Conservation (phyloP, 2,888 invertebrate species). For the Eupithecia subumbrata region DNA sequence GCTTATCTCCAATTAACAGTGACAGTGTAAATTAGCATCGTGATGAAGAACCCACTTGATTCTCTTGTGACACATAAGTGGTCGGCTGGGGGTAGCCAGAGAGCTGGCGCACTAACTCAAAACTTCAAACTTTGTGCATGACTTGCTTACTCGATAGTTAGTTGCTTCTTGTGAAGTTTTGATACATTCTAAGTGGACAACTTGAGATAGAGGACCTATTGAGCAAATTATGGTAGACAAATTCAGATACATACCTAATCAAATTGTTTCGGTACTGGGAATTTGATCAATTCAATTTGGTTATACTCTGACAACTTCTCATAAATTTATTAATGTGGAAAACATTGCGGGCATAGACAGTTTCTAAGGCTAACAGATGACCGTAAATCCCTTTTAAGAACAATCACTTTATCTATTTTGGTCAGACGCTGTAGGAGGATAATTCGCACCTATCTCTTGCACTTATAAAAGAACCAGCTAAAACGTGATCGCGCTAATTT, state of each 20-base stretch:
- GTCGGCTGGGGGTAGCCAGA: conserved; percentile 42
- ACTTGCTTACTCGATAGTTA: conserved; percentile 6
- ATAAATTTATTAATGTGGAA: neutral
- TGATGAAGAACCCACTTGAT: conserved; percentile 61
- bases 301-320: neutral
- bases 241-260: neutral
- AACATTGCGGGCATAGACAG: neutral
- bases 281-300: neutral
- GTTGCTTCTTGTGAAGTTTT: conserved; percentile 14
- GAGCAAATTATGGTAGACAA: conserved; percentile 2
- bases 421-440: neutral
- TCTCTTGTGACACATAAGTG: conserved; percentile 54
- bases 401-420: neutral
- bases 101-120: conserved; percentile 31
- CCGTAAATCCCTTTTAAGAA: neutral
- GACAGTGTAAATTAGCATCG: conserved; percentile 63
- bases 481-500: conserved; percentile 59
- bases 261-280: neutral
- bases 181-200: conserved; percentile 11
- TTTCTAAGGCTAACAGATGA: neutral
- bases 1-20: conserved; percentile 52
- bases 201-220: conserved; percentile 7
- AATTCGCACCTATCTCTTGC: conserved; percentile 19
- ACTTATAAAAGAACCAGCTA: conserved; percentile 32
- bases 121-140: conserved; percentile 11